Evolutionary conservation across 2,888 invertebrate genomes (phyloP).

Genomic region (Apamea monoglypha): DNA sequence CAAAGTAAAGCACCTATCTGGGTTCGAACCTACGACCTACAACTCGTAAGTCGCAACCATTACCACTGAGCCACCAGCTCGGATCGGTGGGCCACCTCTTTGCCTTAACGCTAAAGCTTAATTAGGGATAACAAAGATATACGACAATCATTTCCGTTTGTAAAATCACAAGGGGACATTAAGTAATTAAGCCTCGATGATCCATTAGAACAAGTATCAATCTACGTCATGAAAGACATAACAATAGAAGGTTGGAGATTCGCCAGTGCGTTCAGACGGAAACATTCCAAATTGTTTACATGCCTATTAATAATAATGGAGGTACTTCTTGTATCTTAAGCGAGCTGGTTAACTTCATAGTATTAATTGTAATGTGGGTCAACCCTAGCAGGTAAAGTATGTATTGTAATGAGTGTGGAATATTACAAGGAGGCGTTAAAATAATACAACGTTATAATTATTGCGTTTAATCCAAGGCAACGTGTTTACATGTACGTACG

Average conservation of each 20-base stretch:
- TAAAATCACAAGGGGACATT: constrained; percentile 48
- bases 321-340: constrained; percentile 60
- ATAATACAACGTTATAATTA: neutral
- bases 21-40: neutral
- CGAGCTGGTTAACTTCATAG: constrained; percentile 37
- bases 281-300: constrained; percentile 63
- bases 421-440: neutral
- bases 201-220: constrained; percentile 63
- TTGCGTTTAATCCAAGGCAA: neutral
- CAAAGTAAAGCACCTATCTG: neutral
- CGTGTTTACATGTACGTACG: neutral
- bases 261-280: constrained; percentile 65
- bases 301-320: constrained; percentile 58
- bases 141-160: constrained; percentile 44
- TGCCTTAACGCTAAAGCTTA: constrained; percentile 21
- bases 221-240: constrained; percentile 62
- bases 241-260: constrained; percentile 64
- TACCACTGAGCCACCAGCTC: neutral
- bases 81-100: too few species aligned
- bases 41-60: neutral
- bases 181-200: constrained; percentile 55
- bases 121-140: constrained; percentile 29
- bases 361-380: constrained; percentile 21
- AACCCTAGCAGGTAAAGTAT: constrained; percentile 23
- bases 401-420: neutral